Evolutionary conservation across 1,140 invertebrate species (phyloP).

Genomic region (Bombus difficillimus): DNA sequence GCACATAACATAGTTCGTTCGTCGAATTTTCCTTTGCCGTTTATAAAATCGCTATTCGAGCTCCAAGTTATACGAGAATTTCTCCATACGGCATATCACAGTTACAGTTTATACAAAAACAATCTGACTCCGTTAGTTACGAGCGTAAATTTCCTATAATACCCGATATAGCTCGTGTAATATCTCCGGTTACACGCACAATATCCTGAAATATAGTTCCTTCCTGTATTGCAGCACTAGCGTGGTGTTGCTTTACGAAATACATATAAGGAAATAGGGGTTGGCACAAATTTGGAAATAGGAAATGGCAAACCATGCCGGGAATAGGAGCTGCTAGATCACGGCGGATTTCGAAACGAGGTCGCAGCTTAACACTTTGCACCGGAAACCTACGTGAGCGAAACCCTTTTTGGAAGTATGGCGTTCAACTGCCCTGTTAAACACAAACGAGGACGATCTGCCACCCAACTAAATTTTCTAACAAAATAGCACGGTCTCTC

Average conservation of each 20-base stretch:
- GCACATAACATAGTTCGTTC: neutral
- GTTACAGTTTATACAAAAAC: neutral
- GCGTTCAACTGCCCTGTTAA: neutral
- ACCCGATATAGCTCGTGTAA: neutral
- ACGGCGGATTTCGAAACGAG: slow-evolving; percentile 16
- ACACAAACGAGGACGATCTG: neutral
- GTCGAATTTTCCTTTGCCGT: neutral
- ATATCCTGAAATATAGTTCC: slow-evolving; percentile 3
- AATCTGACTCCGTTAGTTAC: neutral
- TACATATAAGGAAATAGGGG: neutral
- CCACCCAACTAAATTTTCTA: neutral
- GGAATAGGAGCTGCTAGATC: neutral
- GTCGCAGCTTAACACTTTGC: slow-evolving; percentile 24
- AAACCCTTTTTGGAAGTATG: slow-evolving; percentile 11
- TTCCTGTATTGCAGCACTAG: too few species aligned
- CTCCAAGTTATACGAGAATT: neutral
- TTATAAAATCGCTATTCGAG: neutral
- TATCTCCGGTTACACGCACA: neutral
- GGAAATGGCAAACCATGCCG: neutral
- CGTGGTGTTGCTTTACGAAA: neutral
- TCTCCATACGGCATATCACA: neutral
- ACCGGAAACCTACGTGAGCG: neutral
- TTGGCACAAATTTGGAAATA: slow-evolving; percentile 17
- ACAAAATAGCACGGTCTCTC: neutral
- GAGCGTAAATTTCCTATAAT: neutral